Percentiles rank a stretch among this genome's conserved stretches.
Conservation (phyloP, 2,113 vertebrate species). For the Nerophis ophidion region DNA sequence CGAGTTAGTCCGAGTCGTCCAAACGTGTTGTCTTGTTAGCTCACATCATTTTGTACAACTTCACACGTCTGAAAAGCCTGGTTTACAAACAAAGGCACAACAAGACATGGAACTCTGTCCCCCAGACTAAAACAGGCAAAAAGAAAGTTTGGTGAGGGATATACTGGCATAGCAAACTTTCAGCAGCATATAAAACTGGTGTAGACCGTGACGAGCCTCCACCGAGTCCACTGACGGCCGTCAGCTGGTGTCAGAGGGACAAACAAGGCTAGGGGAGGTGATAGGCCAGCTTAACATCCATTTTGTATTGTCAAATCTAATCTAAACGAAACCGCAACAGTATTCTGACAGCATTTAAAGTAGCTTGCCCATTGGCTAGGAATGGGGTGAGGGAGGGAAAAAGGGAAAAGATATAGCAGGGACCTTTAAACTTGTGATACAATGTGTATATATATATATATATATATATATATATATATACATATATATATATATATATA, state of each 20-base stretch:
- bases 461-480: slow-evolving; percentile 31
- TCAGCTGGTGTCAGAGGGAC: slow-evolving; percentile 44
- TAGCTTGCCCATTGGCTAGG: slow-evolving; percentile 85
- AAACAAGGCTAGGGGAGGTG: slow-evolving; percentile 54
- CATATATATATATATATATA: slow-evolving; percentile 26
- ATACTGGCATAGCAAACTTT: slow-evolving; percentile 50
- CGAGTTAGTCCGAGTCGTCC: slow-evolving; percentile 33
- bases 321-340: slow-evolving; percentile 53
- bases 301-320: slow-evolving; percentile 41
- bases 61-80: slow-evolving; percentile 59
- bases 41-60: slow-evolving; percentile 46
- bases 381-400: slow-evolving; percentile 49
- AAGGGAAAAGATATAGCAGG: slow-evolving; percentile 14
- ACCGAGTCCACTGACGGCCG: slow-evolving; percentile 31
- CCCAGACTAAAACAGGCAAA: no score
- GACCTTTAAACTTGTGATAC: slow-evolving; percentile 70
- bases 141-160: slow-evolving; percentile 7
- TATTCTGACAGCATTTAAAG: slow-evolving; percentile 75
- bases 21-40: slow-evolving; percentile 46
- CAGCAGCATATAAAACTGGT: slow-evolving; percentile 70
- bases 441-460: slow-evolving; percentile 27
- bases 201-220: slow-evolving; percentile 38
- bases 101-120: slow-evolving; percentile 55
- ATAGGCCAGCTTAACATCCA: slow-evolving; percentile 57
- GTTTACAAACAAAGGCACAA: slow-evolving; percentile 71